Evolutionary conservation across 2,797 vertebrate genomes (phyloP).

Genomic region (Lateolabrax maculatus): DNA sequence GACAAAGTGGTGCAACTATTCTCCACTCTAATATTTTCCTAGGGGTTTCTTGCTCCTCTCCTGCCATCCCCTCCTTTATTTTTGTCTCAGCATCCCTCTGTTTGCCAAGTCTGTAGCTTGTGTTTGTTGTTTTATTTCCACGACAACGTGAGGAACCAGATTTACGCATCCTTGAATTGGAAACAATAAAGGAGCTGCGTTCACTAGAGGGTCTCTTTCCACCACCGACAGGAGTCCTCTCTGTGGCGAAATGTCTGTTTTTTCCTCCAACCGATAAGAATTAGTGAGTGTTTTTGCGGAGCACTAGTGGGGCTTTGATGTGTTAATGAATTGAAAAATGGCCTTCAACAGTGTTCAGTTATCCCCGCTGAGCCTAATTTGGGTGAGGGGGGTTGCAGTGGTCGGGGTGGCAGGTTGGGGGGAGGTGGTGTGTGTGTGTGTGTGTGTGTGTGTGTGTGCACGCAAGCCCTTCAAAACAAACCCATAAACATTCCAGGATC

Average conservation of each 20-base stretch:
- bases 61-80: slow-evolving; percentile 32
- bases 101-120: slow-evolving; percentile 45
- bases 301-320: slow-evolving; percentile 68
- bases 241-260: background rate
- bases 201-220: slow-evolving; percentile 26
- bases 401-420: slow-evolving; percentile 33
- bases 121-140: slow-evolving; percentile 76
- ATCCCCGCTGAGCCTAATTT: slow-evolving; percentile 77
- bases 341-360: slow-evolving; percentile 68
- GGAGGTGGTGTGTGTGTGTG: slow-evolving; percentile 13
- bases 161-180: slow-evolving; percentile 41
- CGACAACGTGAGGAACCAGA: slow-evolving; percentile 59
- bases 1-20: slow-evolving; percentile 45
- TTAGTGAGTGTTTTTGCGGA: slow-evolving; percentile 49
- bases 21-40: slow-evolving; percentile 58
- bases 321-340: slow-evolving; percentile 82
- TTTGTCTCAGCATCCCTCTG: slow-evolving; percentile 40
- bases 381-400: slow-evolving; percentile 14
- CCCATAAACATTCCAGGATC: slow-evolving; percentile 82
- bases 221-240: slow-evolving; percentile 27
- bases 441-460: slow-evolving; percentile 9
- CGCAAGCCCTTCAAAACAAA: slow-evolving; percentile 81
- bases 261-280: slow-evolving; percentile 57
- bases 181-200: slow-evolving; percentile 15
- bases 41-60: slow-evolving; percentile 26